These are phyloP conservation scores for Xiphophorus birchmanni DNA, from an alignment of 2,797 vertebrate genomes.

Conservation along the genomic window DNA sequence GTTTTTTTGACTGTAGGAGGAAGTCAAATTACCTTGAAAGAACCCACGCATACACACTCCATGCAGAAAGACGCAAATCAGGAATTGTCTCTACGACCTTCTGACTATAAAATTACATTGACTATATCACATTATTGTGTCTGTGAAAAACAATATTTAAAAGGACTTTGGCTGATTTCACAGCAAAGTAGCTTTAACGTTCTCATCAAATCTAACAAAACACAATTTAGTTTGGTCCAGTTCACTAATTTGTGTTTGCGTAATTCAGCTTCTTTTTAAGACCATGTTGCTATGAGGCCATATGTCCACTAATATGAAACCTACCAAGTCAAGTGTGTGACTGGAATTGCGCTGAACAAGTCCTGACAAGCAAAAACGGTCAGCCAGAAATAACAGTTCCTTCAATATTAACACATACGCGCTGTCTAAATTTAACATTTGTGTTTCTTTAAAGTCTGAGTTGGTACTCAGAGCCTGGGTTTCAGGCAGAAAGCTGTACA, in stretches of 20 bases:
- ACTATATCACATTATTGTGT: neutral
- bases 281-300: neutral
- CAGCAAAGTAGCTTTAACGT: neutral
- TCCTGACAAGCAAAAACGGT: neutral
- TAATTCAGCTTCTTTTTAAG: neutral
- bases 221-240: neutral
- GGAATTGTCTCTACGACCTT: neutral
- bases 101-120: neutral
- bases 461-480: conserved; percentile 11
- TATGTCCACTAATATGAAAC: neutral
- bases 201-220: neutral
- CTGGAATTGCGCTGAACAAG: neutral
- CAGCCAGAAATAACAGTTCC: neutral
- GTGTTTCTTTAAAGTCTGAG: conserved; percentile 3
- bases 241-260: neutral
- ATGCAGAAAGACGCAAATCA: neutral
- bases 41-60: neutral
- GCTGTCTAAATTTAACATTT: neutral
- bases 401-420: neutral
- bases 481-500: conserved; percentile 34
- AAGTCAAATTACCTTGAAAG: neutral
- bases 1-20: no score
- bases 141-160: neutral
- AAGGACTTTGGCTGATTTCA: neutral
- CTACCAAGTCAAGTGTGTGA: neutral